Evolutionary conservation across 2,888 invertebrate genomes (phyloP), one percentile per base, ranked within the genome.

Genomic region (Brenthis hecate): DNA sequence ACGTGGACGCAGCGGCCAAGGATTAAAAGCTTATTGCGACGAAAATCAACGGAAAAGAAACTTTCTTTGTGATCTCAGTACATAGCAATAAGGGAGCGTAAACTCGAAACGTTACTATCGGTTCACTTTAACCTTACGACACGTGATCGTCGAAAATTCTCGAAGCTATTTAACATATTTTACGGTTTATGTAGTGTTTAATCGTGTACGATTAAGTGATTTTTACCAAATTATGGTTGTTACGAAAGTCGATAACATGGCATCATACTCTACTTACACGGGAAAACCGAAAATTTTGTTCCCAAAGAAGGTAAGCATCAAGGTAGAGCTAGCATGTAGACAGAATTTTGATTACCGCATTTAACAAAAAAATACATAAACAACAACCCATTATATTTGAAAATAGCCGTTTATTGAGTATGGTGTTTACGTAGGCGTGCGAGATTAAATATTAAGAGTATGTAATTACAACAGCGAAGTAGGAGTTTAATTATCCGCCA

Each of bases 261-360:
- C 92, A 81, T 91, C 91, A 79, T 92, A 91, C 78, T 87, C 91
- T 81, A 87, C 92, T 75, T 92, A 88, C 78, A 89, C 91, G 78
- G 92, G 92, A 86, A 91, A 91, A 91, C 92, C 92, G 74, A 92
- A 92, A 86, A 91, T 91, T 73, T 90, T 92, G 84, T 92, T 89
- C 78, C 92, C 91, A 76, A 91, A 92, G 89, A 92, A 92, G 92
- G 92, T 91, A 85, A 89, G 89, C 47, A 65, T 56, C 47, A 66
- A 60, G 56, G 53, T 67, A 28, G 1, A 63, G 16, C 13, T 68
- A 58, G 63, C 60, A 72, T 68, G 68, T 60, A 56, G 53, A 64
- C 58, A 47, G 70, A 72, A 72, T 72, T 72, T 72, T 66, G 63
- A 68, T 72, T 28, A 23, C 65, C 66, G 55, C 28, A 66, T 43